These are phyloP conservation scores for Stigmatopora nigra DNA, from an alignment of 2,113 vertebrate species.

Conservation along the genomic window DNA sequence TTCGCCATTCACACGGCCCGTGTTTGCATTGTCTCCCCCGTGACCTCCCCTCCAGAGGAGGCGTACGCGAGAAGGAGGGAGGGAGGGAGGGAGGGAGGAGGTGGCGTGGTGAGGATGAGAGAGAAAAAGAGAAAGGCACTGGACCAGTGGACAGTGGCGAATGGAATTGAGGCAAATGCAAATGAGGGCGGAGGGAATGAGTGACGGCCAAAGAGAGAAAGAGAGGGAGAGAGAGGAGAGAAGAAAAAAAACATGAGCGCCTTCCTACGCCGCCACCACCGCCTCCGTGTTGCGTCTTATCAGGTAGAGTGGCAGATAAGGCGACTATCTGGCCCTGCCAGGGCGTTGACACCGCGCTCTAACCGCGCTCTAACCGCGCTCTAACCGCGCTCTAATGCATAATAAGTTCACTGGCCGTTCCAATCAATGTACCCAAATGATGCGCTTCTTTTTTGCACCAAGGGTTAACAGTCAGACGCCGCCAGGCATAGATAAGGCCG, in stretches of 20 bases:
- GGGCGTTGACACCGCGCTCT: constrained; percentile 68
- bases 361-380: no score
- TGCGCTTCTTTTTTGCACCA: constrained; percentile 50
- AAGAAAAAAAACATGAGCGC: background rate
- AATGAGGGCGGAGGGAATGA: constrained; percentile 29
- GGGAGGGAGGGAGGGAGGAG: constrained; percentile 1
- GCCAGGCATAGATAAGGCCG: constrained; percentile 53
- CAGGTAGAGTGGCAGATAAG: constrained; percentile 67
- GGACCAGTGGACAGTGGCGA: constrained; percentile 33
- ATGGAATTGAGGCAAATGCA: constrained; percentile 45
- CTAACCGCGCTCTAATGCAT: constrained; percentile 72
- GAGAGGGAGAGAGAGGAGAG: no score
- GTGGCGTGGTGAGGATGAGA: no score
- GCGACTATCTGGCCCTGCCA: constrained; percentile 69
- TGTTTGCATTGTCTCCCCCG: constrained; percentile 71
- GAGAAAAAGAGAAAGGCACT: background rate
- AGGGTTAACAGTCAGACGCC: constrained; percentile 56
- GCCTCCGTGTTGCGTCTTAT: constrained; percentile 66
- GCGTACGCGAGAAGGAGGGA: background rate
- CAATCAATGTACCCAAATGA: constrained; percentile 65
- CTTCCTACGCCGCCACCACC: constrained; percentile 10
- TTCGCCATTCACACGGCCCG: constrained; percentile 67
- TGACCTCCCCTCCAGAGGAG: constrained; percentile 60
- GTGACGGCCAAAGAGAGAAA: background rate
- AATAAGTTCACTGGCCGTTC: constrained; percentile 71